These are phyloP conservation scores for Tetrao urogallus DNA, from an alignment of 2,113 vertebrate genomes.

Conservation along the genomic window DNA sequence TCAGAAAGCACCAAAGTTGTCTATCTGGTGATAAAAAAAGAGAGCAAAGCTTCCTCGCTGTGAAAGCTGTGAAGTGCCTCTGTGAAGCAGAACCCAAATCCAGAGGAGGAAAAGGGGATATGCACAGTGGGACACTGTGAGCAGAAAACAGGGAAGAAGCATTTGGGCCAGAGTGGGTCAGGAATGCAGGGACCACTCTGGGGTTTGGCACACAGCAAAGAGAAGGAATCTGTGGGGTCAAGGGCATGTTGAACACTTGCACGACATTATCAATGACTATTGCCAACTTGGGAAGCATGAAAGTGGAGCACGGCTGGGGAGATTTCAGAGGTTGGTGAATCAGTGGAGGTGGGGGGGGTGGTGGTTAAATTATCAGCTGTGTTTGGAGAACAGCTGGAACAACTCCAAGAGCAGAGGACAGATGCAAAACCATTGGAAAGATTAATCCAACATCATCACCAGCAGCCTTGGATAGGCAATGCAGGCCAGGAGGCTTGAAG, in stretches of 20 bases:
- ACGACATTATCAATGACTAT: background rate
- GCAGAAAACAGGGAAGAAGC: background rate
- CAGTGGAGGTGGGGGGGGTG: background rate
- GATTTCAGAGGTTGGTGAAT: slow-evolving; percentile 16
- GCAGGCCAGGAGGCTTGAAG: slow-evolving; percentile 17
- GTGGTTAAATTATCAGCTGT: slow-evolving; percentile 8
- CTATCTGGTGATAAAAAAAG: background rate
- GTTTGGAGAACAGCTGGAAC: slow-evolving; percentile 28
- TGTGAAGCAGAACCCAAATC: background rate
- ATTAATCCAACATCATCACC: slow-evolving; percentile 1
- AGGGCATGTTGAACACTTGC: background rate
- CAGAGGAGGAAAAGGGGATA: background rate
- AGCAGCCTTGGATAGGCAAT: background rate
- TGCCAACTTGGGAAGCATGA: background rate
- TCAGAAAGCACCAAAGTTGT: background rate
- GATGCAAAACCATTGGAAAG: slow-evolving; percentile 36
- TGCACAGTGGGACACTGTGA: background rate
- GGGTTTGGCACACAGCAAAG: background rate
- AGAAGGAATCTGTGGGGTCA: background rate
- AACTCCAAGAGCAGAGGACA: slow-evolving; percentile 27
- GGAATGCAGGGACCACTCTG: background rate
- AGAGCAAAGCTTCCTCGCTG: background rate
- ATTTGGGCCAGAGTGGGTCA: background rate
- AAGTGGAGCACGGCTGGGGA: background rate
- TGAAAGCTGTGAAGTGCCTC: background rate